A percentile compares a stretch with the other conserved stretches of the same genome.
Conservation (phyloP, 2,888 invertebrate species). For the Microchrysa polita region DNA sequence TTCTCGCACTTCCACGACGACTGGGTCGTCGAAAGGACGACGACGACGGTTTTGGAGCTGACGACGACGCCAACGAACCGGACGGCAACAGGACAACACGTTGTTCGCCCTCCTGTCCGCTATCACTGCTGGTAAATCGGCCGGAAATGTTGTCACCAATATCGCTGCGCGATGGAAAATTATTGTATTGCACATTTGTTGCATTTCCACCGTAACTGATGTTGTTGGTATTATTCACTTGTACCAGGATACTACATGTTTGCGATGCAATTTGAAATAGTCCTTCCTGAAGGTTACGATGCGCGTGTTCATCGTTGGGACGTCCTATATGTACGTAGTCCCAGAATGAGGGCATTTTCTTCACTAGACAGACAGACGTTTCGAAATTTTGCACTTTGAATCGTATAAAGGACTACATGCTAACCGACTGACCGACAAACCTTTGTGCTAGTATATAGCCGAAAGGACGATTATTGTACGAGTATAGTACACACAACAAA, state of each 20-base stretch:
- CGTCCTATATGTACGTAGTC: slow-evolving; percentile 69
- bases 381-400: neutral
- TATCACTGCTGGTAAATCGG: slow-evolving; percentile 54
- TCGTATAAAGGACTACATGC: slow-evolving; percentile 36
- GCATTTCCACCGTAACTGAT: slow-evolving; percentile 74
- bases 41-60: slow-evolving; percentile 46
- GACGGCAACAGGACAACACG: slow-evolving; percentile 70
- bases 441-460: neutral
- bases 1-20: slow-evolving; percentile 54
- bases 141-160: slow-evolving; percentile 3
- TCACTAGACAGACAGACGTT: neutral
- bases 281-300: slow-evolving; percentile 77
- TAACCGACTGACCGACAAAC: neutral
- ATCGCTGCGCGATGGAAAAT: slow-evolving; percentile 54
- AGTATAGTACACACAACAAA: neutral
- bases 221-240: slow-evolving; percentile 80
- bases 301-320: slow-evolving; percentile 65
- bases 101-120: slow-evolving; percentile 61
- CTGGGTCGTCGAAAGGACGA: slow-evolving; percentile 45
- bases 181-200: slow-evolving; percentile 71
- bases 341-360: slow-evolving; percentile 70
- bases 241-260: slow-evolving; percentile 79
- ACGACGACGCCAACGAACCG: slow-evolving; percentile 49
- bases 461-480: too few species aligned
- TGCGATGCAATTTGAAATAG: slow-evolving; percentile 82